A percentile compares a stretch with the other conserved stretches of the same genome.
These are phyloP conservation scores for Amaurobius ferox DNA, from an alignment of 2,888 invertebrate species.

Conservation along the genomic window DNA sequence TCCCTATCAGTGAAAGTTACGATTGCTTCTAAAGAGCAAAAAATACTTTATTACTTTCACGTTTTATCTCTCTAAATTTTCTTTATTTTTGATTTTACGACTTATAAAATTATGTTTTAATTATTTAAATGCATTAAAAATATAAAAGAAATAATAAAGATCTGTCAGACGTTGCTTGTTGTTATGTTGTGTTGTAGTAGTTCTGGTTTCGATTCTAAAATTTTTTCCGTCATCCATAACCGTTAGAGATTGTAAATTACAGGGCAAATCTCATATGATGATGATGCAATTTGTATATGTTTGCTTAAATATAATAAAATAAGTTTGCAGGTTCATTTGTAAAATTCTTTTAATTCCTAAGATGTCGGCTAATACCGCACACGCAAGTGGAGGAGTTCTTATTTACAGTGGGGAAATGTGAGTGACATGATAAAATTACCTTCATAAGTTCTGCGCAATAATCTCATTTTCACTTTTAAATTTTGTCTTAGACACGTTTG, in stretches of 20 bases:
- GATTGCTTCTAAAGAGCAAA: background rate
- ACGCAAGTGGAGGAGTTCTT: conserved; percentile 86
- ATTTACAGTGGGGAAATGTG: conserved; percentile 97
- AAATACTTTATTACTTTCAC: too few relatives aligned
- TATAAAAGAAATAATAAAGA: too few relatives aligned
- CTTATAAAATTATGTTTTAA: too few relatives aligned
- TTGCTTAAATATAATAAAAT: background rate
- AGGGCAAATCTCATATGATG: conserved; percentile 8
- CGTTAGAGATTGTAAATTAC: background rate
- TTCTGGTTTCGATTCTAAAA: too few relatives aligned
- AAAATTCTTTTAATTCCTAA: background rate
- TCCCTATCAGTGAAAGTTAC: conserved; percentile 17
- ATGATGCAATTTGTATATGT: too few relatives aligned
- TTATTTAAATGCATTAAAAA: too few relatives aligned
- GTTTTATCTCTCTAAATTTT: too few relatives aligned
- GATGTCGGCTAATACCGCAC: conserved; percentile 69
- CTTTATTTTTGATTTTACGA: too few relatives aligned
- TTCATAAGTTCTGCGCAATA: conserved; percentile 36
- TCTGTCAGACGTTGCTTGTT: too few relatives aligned
- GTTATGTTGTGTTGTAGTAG: too few relatives aligned
- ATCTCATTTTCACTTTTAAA: too few relatives aligned
- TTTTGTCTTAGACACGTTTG: too few relatives aligned
- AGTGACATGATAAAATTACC: conserved; percentile 79
- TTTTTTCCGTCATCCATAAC: background rate
- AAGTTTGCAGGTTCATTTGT: background rate